Evolutionary conservation across 2,113 vertebrate genomes (phyloP).

Genomic region (Labeo catla): DNA sequence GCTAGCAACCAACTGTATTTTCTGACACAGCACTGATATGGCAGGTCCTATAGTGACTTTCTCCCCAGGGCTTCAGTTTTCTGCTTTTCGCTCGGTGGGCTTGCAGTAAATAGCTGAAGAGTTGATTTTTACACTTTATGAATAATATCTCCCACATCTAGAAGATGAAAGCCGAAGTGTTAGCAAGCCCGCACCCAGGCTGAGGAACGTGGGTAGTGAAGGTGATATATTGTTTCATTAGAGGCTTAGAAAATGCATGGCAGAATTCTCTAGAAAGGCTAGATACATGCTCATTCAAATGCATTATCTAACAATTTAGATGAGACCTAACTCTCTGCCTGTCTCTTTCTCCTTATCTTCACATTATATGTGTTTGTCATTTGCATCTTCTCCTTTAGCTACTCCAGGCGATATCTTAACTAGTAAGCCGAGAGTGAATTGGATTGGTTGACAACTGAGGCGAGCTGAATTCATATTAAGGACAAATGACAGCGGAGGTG

Average conservation of each 20-base stretch:
- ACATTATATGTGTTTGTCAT: constrained; percentile 25
- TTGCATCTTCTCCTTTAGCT: constrained; percentile 8
- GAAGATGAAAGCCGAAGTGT: constrained; percentile 50
- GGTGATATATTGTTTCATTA: constrained; percentile 60
- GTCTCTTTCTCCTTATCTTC: neutral
- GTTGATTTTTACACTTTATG: constrained; percentile 46
- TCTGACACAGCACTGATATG: neutral
- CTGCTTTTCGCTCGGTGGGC: neutral
- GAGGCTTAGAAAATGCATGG: constrained; percentile 41
- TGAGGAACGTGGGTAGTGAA: constrained; percentile 46
- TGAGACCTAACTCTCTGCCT: neutral
- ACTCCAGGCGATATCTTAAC: neutral
- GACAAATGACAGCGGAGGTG: neutral
- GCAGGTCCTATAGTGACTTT: neutral
- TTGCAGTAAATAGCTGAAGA: constrained; percentile 43
- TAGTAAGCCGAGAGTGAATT: neutral
- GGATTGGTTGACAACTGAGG: neutral
- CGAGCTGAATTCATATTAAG: neutral
- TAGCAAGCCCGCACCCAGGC: constrained; percentile 32
- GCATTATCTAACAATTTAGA: constrained; percentile 47
- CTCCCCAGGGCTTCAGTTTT: neutral
- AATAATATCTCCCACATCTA: constrained; percentile 54
- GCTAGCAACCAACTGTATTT: neutral
- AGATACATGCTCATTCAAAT: constrained; percentile 41
- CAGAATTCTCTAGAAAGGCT: constrained; percentile 17